Base-by-base conservation (phyloP, 2,113 vertebrate genomes). In the Ptilorrhoa leucosticta region DNA sequence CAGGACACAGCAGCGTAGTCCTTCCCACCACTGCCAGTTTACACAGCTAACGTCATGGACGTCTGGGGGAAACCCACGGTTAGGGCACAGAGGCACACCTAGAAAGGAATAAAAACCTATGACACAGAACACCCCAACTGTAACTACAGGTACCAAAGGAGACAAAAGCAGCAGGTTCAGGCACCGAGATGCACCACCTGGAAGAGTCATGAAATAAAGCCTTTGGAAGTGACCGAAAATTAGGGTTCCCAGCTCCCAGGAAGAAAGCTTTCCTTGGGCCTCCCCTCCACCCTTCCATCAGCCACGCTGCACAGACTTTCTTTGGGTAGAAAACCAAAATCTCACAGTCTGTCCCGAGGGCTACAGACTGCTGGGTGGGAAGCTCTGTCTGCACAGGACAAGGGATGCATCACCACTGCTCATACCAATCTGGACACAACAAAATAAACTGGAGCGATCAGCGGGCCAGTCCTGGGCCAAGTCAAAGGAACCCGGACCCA, bases 401-500 rank as follows among this genome's bases (percentile, higher is more conserved):
- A 90, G 75, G 94, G 92, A 92, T 11, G 90, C 90, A 27, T 89
- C 88, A 81, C 92, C 94, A 94, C 94, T 85, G 97, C 94, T 95
- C 96, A 93, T 65, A 97, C 69, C 96, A 96, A 95, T 95, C 95
- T 83, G 93, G 94, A 97, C 96, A 97, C 91, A 88, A 97, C 95
- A 96, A 95, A 92, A 97, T 33, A 93, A 95, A 97, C 94, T 69
- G 83, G 94, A 96, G 96, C 73, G 78, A 95, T 93, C 94, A 96
- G 89, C 91, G 44, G 89, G 93, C 97, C 95, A 93, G 94, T 91
- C 58, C 92, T 88, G 86, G 94, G 95, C 93, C 91, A 90, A 90
- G 92, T 45, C 88, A 82, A 73, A 96, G 89, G 90, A 97, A 94
- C 85, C 93, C 56, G 1, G 87, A 92, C 96, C 96, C 96, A 6